Evolutionary conservation across 2,797 vertebrate genomes (phyloP).

Genomic region (Acanthiza pusilla): DNA sequence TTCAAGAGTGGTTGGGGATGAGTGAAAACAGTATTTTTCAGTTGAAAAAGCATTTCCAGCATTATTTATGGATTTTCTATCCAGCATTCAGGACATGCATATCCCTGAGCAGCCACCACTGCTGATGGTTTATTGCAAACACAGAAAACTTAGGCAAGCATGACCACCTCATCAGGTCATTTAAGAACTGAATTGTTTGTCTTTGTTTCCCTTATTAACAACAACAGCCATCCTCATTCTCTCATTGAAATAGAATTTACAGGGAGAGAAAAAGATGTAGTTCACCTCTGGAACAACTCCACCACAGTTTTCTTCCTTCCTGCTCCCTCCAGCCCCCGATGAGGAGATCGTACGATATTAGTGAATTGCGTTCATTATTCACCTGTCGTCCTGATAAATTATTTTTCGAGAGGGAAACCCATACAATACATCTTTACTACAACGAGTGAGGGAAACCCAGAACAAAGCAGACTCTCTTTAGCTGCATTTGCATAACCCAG

Average conservation of each 20-base stretch:
- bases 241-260: neutral
- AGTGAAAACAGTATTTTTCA: neutral
- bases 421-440: neutral
- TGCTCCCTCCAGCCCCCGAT: neutral
- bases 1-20: fast-evolving
- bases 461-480: neutral
- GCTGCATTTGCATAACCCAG: neutral
- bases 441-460: neutral
- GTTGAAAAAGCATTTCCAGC: neutral
- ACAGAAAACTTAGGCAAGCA: neutral
- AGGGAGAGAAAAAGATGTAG: neutral
- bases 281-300: neutral
- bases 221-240: neutral
- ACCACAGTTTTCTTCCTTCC: neutral
- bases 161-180: neutral
- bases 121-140: neutral
- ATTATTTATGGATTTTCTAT: neutral
- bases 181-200: neutral
- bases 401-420: neutral
- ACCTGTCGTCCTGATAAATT: neutral
- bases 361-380: neutral
- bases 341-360: neutral
- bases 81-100: neutral
- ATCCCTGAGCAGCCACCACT: neutral
- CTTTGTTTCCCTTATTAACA: neutral